Conservation (phyloP, 2,113 vertebrate species). For the Urocolius indicus region DNA sequence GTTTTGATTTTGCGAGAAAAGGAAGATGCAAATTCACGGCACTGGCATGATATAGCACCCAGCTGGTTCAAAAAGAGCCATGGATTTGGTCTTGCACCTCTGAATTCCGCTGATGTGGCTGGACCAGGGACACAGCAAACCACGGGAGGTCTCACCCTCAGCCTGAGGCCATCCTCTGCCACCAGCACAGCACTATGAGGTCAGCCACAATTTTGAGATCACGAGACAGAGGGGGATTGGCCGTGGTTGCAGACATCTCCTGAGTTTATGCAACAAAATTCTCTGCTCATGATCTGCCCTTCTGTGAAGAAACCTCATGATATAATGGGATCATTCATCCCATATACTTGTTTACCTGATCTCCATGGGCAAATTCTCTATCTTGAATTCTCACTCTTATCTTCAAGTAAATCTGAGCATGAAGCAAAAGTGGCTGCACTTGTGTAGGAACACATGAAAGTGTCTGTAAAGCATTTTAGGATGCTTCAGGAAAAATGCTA, state of each 20-base stretch:
- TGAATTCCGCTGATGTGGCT: not conserved
- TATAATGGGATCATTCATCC: rapidly evolving
- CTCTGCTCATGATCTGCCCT: not conserved
- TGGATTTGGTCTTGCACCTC: not conserved
- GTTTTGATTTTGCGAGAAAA: not conserved
- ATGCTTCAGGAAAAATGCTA: slow-evolving; percentile 55
- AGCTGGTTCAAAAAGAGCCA: not conserved
- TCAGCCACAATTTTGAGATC: not conserved
- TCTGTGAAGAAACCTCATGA: not conserved
- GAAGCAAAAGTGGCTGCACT: not conserved
- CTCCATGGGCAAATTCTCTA: not conserved
- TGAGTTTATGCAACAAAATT: not conserved
- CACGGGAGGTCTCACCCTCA: not conserved
- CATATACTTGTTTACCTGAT: not conserved
- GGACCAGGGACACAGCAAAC: not conserved
- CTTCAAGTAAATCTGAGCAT: not conserved
- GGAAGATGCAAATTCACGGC: not conserved
- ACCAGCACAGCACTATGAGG: not conserved
- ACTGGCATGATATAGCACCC: rapidly evolving
- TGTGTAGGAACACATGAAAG: not conserved
- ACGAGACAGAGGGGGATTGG: not conserved
- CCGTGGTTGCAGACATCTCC: not conserved
- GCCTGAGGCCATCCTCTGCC: not conserved
- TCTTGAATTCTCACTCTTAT: not conserved
- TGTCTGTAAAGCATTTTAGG: slow-evolving; percentile 4